Evolutionary conservation across 1,140 invertebrate species (phyloP).

Genomic region (Heliconius melpomene): DNA sequence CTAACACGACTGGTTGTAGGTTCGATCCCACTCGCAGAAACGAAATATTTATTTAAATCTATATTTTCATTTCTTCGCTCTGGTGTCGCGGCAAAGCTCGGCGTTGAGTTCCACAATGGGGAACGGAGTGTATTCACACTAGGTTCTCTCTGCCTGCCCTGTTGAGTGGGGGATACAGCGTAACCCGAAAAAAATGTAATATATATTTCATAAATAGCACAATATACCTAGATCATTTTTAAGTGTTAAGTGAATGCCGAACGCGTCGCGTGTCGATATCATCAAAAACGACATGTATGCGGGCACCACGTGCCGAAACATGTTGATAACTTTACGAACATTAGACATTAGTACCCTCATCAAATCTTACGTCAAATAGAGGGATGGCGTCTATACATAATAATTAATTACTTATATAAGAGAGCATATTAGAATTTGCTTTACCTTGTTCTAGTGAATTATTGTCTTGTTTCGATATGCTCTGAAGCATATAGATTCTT

Average conservation of each 20-base stretch:
- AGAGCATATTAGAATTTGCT: neutral
- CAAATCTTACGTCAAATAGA: neutral
- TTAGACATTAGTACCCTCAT: constrained; percentile 24
- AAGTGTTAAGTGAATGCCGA: constrained; percentile 15
- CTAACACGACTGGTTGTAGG: too few species aligned
- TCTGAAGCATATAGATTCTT: too few species aligned
- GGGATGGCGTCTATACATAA: neutral
- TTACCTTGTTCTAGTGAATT: neutral
- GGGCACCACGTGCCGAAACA: constrained; percentile 31
- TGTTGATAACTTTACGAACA: constrained; percentile 26
- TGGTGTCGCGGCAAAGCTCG: too few species aligned
- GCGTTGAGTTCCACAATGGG: too few species aligned
- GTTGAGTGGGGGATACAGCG: too few species aligned
- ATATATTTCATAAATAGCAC: neutral
- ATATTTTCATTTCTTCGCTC: too few species aligned
- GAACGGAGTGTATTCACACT: too few species aligned
- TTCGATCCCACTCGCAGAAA: too few species aligned
- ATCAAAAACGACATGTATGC: constrained; percentile 17
- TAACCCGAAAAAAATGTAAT: too few species aligned
- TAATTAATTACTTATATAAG: neutral
- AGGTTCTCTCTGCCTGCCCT: too few species aligned
- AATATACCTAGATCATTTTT: neutral
- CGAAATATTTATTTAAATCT: too few species aligned
- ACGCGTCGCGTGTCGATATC: neutral
- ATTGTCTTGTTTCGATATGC: too few species aligned